A percentile compares a stretch with the other conserved stretches of the same genome.
Evolutionary conservation across 2,888 invertebrate species (phyloP).

Genomic region (Acholoe squamosa): DNA sequence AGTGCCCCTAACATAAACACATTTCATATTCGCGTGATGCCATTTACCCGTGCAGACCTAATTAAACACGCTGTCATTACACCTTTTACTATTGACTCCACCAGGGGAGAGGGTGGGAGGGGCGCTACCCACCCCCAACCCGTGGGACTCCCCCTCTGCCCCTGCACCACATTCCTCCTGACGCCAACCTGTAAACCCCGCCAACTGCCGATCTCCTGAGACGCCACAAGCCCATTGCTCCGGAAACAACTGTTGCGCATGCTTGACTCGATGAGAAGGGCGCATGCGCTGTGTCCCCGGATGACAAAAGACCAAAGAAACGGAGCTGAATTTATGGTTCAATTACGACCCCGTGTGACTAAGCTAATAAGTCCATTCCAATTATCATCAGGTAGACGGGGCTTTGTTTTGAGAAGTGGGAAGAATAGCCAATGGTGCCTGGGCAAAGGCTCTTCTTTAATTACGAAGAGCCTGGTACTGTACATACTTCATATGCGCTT

Average conservation of each 20-base stretch:
- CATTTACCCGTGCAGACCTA: conserved; percentile 48
- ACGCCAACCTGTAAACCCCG: neutral
- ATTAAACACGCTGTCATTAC: conserved; percentile 57
- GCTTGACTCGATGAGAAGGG: neutral
- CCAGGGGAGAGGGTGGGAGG: conserved; percentile 10
- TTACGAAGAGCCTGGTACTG: too few relatives aligned
- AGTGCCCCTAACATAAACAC: conserved; percentile 45
- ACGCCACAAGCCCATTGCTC: neutral
- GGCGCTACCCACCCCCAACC: neutral
- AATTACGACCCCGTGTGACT: neutral
- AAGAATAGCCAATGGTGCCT: too few relatives aligned
- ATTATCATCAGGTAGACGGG: conserved; percentile 32
- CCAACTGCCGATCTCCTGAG: neutral
- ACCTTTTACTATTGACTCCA: conserved; percentile 21
- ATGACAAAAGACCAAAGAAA: conserved; percentile 13
- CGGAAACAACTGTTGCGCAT: conserved; percentile 37
- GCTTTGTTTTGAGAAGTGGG: neutral
- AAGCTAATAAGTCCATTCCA: conserved; percentile 53
- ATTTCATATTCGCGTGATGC: conserved; percentile 56
- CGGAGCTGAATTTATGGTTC: conserved; percentile 32
- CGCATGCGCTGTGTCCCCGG: neutral
- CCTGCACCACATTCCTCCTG: neutral
- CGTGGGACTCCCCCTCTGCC: neutral
- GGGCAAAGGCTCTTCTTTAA: too few relatives aligned
- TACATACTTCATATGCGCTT: too few relatives aligned